Evolutionary conservation across 2,797 vertebrate genomes (phyloP).

Genomic region (Carduelis carduelis): DNA sequence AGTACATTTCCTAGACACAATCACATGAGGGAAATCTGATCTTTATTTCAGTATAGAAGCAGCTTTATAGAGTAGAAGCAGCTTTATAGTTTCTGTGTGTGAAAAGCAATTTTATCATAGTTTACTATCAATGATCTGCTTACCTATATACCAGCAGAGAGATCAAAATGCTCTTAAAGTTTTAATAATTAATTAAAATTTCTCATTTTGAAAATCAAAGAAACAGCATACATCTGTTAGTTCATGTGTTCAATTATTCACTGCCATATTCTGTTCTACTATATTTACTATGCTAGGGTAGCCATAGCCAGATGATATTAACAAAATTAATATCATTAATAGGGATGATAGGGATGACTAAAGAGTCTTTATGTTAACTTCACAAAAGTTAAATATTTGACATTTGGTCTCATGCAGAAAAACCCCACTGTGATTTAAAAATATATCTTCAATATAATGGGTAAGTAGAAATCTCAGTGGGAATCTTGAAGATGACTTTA

Average conservation of each 20-base stretch:
- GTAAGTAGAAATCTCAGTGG: background rate
- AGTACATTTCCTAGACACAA: background rate
- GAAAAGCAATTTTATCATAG: background rate
- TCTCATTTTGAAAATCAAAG: background rate
- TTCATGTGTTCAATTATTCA: background rate
- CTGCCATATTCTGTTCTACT: background rate
- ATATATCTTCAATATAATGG: background rate
- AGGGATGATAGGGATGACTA: background rate
- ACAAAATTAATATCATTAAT: background rate
- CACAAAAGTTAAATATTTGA: background rate
- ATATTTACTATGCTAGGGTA: background rate
- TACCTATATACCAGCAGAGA: background rate
- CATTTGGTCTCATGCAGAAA: background rate
- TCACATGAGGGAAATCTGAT: background rate
- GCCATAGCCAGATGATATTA: background rate
- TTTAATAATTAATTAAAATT: background rate
- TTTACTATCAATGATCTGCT: background rate
- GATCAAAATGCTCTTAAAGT: background rate
- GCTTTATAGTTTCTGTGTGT: background rate
- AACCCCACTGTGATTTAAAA: fast-evolving
- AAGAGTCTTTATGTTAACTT: background rate
- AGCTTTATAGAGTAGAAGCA: background rate
- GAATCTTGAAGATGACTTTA: background rate
- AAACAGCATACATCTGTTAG: background rate
- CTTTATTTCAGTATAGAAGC: background rate